Evolutionary conservation across 2,797 vertebrate species (phyloP), one percentile per base, ranked within the genome.

Genomic region (Enteromius mattozi): DNA sequence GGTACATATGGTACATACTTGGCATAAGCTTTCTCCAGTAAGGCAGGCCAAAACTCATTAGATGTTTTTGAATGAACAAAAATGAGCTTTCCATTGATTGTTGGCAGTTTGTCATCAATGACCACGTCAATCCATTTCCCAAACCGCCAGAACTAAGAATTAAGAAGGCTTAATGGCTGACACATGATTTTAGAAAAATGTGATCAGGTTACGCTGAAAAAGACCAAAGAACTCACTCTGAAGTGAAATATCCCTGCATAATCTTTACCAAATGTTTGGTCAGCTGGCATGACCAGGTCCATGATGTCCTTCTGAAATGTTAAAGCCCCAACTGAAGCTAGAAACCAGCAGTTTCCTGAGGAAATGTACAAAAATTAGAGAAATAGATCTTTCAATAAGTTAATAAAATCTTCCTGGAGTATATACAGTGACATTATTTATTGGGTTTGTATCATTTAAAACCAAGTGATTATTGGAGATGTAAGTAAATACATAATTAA

Each of bases 1-100:
- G 3, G 1, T 56, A 16, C 2, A 30, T 27, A 61, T 63, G 6
- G 13, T 2, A 33, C 95, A 86, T 96, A 98, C 96, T 98, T 97
- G 81, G 96, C 97, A 86, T 97, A 97, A 27, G 96, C 96, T 90
- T 98, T 97, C 91, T 97, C 97, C 92, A 97, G 87, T 91, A 98
- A 91, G 68, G 96, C 94, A 81, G 96, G 96, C 97, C 96, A 98
- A 90, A 98, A 97, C 82, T 97, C 93, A 19, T 94, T 95, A 61
- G 91, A 92, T 33, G 88, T 93, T 89, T 90, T 95, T 1, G 96
- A 96, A 35, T 90, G 93, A 78, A 97, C 94, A 33, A 98, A 98
- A 85, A 97, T 86, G 0, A 92, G 88, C 7, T 21, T 59, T 10
- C 91, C 89, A 7, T 94, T 3, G 4, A 95, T 72, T 19, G 94